Base-by-base conservation (phyloP, 1,140 invertebrate species). In the Coenobita brevimanus region DNA sequence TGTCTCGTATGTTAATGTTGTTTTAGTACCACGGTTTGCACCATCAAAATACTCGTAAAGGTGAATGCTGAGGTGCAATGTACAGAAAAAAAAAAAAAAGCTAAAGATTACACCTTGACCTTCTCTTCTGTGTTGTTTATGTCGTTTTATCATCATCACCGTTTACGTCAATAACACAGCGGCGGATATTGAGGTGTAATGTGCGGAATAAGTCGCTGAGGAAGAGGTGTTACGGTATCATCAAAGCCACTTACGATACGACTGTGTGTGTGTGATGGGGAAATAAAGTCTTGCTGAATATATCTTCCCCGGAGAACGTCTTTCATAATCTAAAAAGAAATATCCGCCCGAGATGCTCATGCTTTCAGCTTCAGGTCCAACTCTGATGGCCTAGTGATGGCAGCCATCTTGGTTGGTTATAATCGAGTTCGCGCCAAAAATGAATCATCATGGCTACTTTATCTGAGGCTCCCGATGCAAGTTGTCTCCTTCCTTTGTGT, bases 391-490 rank as follows among this genome's bases (percentile, higher is more conserved):
- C 79, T 24, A 43, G 57, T 82, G 80, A 89, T 69, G 38, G 54
- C 87, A 38, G 87, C 87, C 87, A 89, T 89, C 87, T 89, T 89
- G 87, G 87, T 82, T 82, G 78, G 82, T 89, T 89, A 89, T 89
- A 82, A 89, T 89, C 87, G 73, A 89, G 80, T 89, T 89, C 69
- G 80, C 87, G 80, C 80, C 87, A 89, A 89, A 89, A 89, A 89
- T 89, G 87, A 82, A 82, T 81, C 87, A 82, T 89, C 87, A 89
- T 82, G 79, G 87, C 87, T 60, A 82, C 80, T 60, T 89, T 82
- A 89, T 89, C 80, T 60, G 71, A 80, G 67, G 54, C 80, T 76
- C 78, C 76, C 80, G 80, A 73, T 82, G 80, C 87, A 89, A 89
- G 80, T 71, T 82, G 80, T 73, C 80, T 67, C 71, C 50, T 78